Evolutionary conservation across 2,888 invertebrate genomes (phyloP).

Genomic region (Epistrophe grossulariae): DNA sequence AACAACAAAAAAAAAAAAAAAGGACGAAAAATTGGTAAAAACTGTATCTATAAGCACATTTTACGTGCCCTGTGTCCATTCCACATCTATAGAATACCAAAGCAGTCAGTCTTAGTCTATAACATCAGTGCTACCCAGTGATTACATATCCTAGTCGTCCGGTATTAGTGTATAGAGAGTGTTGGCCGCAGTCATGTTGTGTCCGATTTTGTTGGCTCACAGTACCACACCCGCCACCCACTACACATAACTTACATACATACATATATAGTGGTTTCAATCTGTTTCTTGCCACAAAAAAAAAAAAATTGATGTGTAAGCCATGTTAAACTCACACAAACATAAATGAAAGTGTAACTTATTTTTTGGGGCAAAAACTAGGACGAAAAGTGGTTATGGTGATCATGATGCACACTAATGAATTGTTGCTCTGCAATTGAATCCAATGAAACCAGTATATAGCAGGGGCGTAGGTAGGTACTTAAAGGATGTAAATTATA

Average conservation of each 20-base stretch:
- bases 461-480: not conserved
- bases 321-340: constrained; percentile 8
- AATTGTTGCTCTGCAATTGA: constrained; percentile 64
- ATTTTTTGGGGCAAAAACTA: constrained; percentile 12
- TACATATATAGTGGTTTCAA: constrained; percentile 53
- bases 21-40: constrained; percentile 36
- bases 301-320: constrained; percentile 25
- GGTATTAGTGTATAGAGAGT: constrained; percentile 47
- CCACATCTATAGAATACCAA: constrained; percentile 69
- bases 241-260: too few species aligned
- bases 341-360: not conserved
- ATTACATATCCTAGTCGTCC: constrained; percentile 64
- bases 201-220: constrained; percentile 45
- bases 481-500: not conserved
- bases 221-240: not conserved
- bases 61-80: constrained; percentile 56
- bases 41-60: constrained; percentile 69
- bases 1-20: constrained; percentile 15
- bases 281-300: constrained; percentile 32
- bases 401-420: constrained; percentile 69
- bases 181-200: constrained; percentile 72
- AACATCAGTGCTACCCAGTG: constrained; percentile 17
- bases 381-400: constrained; percentile 64
- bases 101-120: constrained; percentile 55
- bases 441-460: not conserved